Evolutionary conservation across 2,797 vertebrate species (phyloP).

Genomic region (Caiman crocodilus): DNA sequence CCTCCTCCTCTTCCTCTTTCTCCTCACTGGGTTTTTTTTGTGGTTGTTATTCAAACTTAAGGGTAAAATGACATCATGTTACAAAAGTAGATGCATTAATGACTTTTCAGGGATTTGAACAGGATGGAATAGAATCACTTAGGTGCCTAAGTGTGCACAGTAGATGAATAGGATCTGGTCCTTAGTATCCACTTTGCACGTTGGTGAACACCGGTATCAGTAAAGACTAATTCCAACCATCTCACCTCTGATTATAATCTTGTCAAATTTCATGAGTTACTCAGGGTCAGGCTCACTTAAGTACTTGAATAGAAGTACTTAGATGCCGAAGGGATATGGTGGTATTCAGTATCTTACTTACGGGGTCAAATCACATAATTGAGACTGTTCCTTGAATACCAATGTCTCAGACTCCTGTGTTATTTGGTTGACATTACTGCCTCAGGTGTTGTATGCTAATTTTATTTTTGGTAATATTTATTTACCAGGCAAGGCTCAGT

Average conservation of each 20-base stretch:
- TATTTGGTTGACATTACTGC: conserved; percentile 37
- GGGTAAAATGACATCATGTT: too few species aligned
- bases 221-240: conserved; percentile 63
- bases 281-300: conserved; percentile 2
- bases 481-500: conserved; percentile 45
- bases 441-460: not conserved
- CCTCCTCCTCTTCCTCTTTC: too few species aligned
- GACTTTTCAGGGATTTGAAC: too few species aligned
- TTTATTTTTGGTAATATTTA: conserved; percentile 44
- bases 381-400: conserved; percentile 32
- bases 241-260: conserved; percentile 51
- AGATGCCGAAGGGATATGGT: not conserved
- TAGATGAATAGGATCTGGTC: too few species aligned
- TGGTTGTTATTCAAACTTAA: too few species aligned
- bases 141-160: too few species aligned
- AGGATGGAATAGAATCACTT: too few species aligned
- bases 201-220: conserved; percentile 66
- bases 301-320: conserved; percentile 49
- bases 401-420: not conserved
- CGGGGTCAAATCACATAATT: conserved; percentile 46
- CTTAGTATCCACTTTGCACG: too few species aligned
- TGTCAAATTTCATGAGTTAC: conserved; percentile 45
- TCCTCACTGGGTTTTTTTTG: too few species aligned
- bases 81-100: too few species aligned
- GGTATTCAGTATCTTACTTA: conserved; percentile 43